Evolutionary conservation across 2,113 vertebrate genomes (phyloP), one percentile per base, ranked within the genome.

Genomic region (Malaclemys terrapin): DNA sequence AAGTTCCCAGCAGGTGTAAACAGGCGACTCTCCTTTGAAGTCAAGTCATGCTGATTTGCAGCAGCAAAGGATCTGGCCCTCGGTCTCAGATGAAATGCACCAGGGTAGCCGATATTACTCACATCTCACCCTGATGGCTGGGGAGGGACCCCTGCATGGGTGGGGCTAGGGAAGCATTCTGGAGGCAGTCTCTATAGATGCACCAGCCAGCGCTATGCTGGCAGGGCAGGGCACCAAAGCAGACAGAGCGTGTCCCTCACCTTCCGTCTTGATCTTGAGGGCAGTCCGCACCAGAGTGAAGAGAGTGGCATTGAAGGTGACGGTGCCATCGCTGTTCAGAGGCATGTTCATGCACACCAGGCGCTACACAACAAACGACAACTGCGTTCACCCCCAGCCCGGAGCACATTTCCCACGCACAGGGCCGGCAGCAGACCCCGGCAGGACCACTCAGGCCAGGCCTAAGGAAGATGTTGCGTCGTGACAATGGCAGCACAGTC

Each of bases 291-390:
- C 99, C 96, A 99, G 98, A 0, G 99, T 98, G 4, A 99, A 99
- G 95, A 99, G 98, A 0, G 99, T 99, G 80, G 99, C 99, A 0
- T 99, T 99, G 98, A 99, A 99, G 88, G 99, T 99, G 97, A 99
- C 99, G 0, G 99, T 99, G 89, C 99, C 99, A 0, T 99, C 99
- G 0, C 99, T 99, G 98, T 99, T 99, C 78, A 99, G 98, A 20
- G 99, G 99, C 99, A 99, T 99, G 98, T 99, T 99, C 99, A 99
- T 99, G 86, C 99, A 99, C n/a, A n/a, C n/a, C n/a, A n/a, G n/a
- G n/a, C n/a, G n/a, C n/a, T n/a, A n/a, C n/a, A n/a, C n/a, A n/a
- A n/a, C n/a, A n/a, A n/a, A n/a, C n/a, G n/a, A n/a, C n/a, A n/a
- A n/a, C n/a, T n/a, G n/a, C n/a, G n/a, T n/a, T n/a, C n/a, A n/a